Evolutionary conservation across 2,888 invertebrate genomes (phyloP).

Genomic region (Cartodere bifasciata): DNA sequence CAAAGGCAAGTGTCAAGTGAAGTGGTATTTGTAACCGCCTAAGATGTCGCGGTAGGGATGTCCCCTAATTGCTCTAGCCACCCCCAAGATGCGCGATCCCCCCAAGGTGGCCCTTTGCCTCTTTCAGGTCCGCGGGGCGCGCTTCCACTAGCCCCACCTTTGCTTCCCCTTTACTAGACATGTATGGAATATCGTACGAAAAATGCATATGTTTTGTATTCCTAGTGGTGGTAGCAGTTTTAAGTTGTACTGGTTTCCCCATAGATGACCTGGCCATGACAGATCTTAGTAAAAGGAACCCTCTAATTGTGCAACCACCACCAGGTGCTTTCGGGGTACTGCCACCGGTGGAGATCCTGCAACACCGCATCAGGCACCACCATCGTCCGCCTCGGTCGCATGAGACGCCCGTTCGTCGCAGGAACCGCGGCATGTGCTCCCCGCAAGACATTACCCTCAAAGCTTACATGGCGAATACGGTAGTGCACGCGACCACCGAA

Average conservation of each 20-base stretch:
- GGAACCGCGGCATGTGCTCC: constrained; percentile 33
- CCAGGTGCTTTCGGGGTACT: not conserved
- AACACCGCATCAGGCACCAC: constrained; percentile 22
- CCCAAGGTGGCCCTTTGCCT: constrained; percentile 8
- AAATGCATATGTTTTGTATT: constrained; percentile 37
- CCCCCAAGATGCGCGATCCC: constrained; percentile 11
- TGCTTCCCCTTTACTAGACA: constrained; percentile 24
- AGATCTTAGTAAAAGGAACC: constrained; percentile 27
- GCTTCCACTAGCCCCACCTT: not conserved
- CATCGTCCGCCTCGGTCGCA: constrained; percentile 19
- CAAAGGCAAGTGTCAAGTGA: not conserved
- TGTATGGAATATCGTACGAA: constrained; percentile 35
- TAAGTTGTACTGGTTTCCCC: constrained; percentile 37
- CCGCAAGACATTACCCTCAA: constrained; percentile 50
- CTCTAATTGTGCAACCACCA: constrained; percentile 13
- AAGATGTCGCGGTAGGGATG: constrained; percentile 11
- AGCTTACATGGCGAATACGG: constrained; percentile 50
- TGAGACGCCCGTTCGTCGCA: constrained; percentile 15
- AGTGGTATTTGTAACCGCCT: not conserved
- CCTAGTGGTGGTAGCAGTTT: constrained; percentile 34
- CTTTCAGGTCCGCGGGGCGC: constrained; percentile 1
- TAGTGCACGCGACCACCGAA: constrained; percentile 51
- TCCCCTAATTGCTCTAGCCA: constrained; percentile 7
- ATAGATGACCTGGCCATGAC: constrained; percentile 33
- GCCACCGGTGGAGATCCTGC: constrained; percentile 2